Conservation (phyloP, 2,113 vertebrate species). For the Carettochelys insculpta region DNA sequence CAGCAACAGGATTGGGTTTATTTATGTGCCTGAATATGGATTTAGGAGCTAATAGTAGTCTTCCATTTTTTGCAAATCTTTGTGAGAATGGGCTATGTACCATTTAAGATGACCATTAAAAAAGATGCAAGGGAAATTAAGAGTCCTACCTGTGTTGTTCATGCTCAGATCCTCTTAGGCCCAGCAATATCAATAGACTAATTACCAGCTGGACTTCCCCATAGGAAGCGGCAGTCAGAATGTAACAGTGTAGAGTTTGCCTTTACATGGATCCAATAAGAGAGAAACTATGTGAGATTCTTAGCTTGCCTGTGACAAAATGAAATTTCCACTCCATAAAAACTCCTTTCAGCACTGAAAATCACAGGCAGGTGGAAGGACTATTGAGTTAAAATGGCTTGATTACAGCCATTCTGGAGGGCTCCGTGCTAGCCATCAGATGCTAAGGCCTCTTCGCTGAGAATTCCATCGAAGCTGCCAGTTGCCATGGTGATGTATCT, state of each 20-base stretch:
- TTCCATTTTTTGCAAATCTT: not conserved
- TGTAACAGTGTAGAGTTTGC: accelerated
- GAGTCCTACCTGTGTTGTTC: accelerated
- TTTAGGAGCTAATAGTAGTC: not conserved
- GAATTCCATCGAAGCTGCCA: not conserved
- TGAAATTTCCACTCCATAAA: accelerated
- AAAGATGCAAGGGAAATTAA: accelerated
- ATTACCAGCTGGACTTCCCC: accelerated
- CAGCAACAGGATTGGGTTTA: not conserved
- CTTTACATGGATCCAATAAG: not conserved
- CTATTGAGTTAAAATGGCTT: not conserved
- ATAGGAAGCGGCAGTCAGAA: not conserved
- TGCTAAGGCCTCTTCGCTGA: accelerated
- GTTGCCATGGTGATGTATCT: accelerated
- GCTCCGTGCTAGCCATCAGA: not conserved
- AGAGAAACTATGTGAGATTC: not conserved
- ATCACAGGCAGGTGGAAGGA: accelerated
- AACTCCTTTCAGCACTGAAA: not conserved
- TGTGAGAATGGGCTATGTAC: accelerated
- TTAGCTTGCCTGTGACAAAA: not conserved
- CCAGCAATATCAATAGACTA: accelerated
- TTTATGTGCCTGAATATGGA: not conserved
- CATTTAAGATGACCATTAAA: not conserved
- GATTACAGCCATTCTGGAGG: not conserved
- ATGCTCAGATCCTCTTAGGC: not conserved